Conservation (phyloP, 2,888 invertebrate genomes). For the Lobophora halterata region DNA sequence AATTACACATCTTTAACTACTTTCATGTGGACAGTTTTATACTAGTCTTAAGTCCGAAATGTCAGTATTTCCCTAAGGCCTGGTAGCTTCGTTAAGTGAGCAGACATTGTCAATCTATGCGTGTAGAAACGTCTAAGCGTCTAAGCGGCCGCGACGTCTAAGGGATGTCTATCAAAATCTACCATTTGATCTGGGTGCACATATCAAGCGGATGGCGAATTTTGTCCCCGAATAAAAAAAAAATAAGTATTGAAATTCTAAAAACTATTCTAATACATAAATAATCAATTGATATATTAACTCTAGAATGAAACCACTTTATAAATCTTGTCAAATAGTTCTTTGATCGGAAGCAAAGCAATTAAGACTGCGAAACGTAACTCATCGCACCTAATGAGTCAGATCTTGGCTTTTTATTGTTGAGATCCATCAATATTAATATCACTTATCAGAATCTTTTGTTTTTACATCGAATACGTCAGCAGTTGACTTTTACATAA, state of each 20-base stretch:
- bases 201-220: slow-evolving; percentile 39
- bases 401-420: slow-evolving; percentile 8
- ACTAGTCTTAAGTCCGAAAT: slow-evolving; percentile 17
- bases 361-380: background rate
- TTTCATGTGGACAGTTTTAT: too few species aligned
- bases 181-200: slow-evolving; percentile 46
- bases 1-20: slow-evolving; percentile 9
- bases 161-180: slow-evolving; percentile 59
- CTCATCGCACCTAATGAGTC: slow-evolving; percentile 5
- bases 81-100: slow-evolving; percentile 56
- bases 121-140: slow-evolving; percentile 46
- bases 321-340: too few species aligned
- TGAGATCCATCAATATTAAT: slow-evolving; percentile 12
- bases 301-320: too few species aligned
- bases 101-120: slow-evolving; percentile 64
- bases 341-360: background rate
- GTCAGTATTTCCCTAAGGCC: slow-evolving; percentile 39
- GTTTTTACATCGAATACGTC: slow-evolving; percentile 7
- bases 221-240: too few species aligned
- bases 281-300: too few species aligned
- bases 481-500: slow-evolving; percentile 1
- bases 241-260: too few species aligned
- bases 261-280: too few species aligned
- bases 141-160: too few species aligned
- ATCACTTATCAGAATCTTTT: slow-evolving; percentile 2